Conservation (phyloP, 2,888 invertebrate species). For the Stenoptilia bipunctidactyla region DNA sequence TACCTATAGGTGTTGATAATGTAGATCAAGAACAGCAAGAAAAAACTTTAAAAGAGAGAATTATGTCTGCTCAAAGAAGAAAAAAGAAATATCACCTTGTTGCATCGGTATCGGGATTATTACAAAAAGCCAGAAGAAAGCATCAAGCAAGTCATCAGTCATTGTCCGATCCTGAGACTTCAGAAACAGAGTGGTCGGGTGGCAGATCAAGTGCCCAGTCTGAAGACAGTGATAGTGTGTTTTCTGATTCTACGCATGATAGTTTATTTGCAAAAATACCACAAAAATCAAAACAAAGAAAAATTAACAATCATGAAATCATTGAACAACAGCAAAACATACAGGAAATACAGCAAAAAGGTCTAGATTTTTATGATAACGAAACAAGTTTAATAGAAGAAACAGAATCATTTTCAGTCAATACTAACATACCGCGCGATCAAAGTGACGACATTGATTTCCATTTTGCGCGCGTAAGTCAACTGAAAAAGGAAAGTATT, state of each 20-base stretch:
- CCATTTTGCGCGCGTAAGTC: constrained; percentile 67
- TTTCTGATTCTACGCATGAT: constrained; percentile 78
- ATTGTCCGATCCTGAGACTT: constrained; percentile 82
- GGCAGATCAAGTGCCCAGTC: constrained; percentile 77
- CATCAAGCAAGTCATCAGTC: constrained; percentile 74
- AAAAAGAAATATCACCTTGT: constrained; percentile 87
- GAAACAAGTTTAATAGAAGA: constrained; percentile 44
- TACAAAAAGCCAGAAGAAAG: constrained; percentile 86
- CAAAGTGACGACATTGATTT: constrained; percentile 65
- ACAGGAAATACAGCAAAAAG: constrained; percentile 57
- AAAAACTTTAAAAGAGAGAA: constrained; percentile 56
- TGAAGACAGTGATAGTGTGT: constrained; percentile 81
- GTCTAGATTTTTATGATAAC: constrained; percentile 42
- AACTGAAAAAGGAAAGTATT: constrained; percentile 62
- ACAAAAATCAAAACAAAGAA: constrained; percentile 51
- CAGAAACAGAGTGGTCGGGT: constrained; percentile 78
- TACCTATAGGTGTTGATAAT: constrained; percentile 79
- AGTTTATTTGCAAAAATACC: constrained; percentile 75
- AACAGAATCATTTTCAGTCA: constrained; percentile 34
- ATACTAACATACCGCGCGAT: constrained; percentile 41
- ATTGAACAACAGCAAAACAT: constrained; percentile 60
- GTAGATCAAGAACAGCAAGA: constrained; percentile 60
- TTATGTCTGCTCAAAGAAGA: constrained; percentile 65
- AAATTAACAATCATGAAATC: constrained; percentile 60
- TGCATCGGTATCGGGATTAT: constrained; percentile 85